Conservation (phyloP, 2,888 invertebrate species). For the Hypsopygia costalis region DNA sequence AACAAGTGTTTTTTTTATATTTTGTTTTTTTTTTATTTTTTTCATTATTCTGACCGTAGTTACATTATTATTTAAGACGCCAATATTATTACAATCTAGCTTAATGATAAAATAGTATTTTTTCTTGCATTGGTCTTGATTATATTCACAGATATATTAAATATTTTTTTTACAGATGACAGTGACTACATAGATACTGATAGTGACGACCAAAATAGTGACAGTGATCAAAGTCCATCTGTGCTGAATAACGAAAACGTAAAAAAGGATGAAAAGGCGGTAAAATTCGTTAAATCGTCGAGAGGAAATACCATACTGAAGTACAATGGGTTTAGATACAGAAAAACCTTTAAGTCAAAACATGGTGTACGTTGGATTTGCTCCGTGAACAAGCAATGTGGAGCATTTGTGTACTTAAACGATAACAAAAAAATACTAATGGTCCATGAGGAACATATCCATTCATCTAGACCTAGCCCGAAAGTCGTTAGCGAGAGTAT, state of each 20-base stretch:
- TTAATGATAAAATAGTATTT: too few relatives aligned
- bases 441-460: conserved; percentile 42
- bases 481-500: conserved; percentile 22
- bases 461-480: conserved; percentile 27
- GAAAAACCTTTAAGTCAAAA: conserved; percentile 45
- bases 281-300: conserved; percentile 44
- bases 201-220: neutral
- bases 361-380: conserved; percentile 56
- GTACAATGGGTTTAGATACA: conserved; percentile 51
- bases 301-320: conserved; percentile 49
- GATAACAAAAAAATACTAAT: conserved; percentile 51
- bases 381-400: conserved; percentile 44
- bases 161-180: conserved; percentile 1
- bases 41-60: too few relatives aligned
- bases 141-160: too few relatives aligned
- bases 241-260: conserved; percentile 7
- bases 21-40: too few relatives aligned
- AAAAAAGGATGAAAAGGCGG: conserved; percentile 29
- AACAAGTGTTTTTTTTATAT: too few relatives aligned
- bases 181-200: too few relatives aligned
- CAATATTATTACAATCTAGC: too few relatives aligned
- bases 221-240: conserved; percentile 10
- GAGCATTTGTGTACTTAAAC: conserved; percentile 49
- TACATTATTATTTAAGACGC: too few relatives aligned
- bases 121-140: too few relatives aligned